These are phyloP conservation scores for Antedon mediterranea DNA, from an alignment of 53 echinoderm and acorn worm genomes.

Conservation along the genomic window DNA sequence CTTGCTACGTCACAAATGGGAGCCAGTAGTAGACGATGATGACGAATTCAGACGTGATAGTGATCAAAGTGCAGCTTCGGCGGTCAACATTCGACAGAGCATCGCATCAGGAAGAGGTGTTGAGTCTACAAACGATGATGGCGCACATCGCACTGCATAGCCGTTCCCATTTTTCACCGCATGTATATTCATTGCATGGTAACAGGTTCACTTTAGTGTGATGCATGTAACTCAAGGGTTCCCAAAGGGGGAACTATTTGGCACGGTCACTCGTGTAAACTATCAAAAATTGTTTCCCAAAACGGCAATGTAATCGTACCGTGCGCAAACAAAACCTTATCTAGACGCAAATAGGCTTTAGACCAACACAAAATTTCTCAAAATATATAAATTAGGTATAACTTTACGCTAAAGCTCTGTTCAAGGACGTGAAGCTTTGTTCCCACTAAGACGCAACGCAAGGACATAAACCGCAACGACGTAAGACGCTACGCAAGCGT, in stretches of 20 bases:
- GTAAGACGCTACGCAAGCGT: no score
- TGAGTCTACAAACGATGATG: background rate
- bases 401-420: no score
- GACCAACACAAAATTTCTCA: no score
- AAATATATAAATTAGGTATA: no score
- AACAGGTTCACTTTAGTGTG: background rate
- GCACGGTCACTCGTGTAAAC: no score
- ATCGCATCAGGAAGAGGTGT: constrained; percentile 71
- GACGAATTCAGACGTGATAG: constrained; percentile 19
- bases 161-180: background rate
- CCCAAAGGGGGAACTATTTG: background rate
- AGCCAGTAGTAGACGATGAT: constrained; percentile 49
- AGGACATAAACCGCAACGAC: no score
- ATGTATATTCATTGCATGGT: background rate
- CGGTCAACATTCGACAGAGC: constrained; percentile 81
- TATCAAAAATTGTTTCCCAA: no score
- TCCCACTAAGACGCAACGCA: no score
- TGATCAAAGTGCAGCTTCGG: constrained; percentile 33
- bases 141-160: constrained; percentile 1
- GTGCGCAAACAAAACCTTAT: background rate
- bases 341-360: no score
- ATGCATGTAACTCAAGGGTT: background rate
- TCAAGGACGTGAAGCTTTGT: no score
- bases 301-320: no score
- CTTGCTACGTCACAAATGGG: constrained; percentile 79